These are phyloP conservation scores for Musca domestica DNA, from an alignment of 1,140 invertebrate genomes.

Conservation along the genomic window DNA sequence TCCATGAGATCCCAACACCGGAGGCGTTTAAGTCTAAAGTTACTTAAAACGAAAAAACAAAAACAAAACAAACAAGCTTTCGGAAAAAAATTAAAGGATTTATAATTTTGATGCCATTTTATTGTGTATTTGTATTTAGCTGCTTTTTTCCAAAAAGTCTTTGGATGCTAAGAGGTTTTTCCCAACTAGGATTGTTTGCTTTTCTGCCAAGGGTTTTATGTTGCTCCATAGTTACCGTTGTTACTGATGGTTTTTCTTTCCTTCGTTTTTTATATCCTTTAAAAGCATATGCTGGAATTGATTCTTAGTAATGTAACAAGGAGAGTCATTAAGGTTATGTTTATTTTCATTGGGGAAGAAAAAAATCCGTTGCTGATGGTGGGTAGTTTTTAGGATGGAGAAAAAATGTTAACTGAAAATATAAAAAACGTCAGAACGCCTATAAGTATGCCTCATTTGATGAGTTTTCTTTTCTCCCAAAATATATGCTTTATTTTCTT, in stretches of 20 bases:
- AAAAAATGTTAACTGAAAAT: no score
- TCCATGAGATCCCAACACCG: not conserved
- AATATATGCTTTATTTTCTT: not conserved
- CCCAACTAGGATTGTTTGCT: not conserved
- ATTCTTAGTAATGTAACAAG: no score
- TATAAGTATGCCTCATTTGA: no score
- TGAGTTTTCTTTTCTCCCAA: not conserved
- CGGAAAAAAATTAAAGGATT: slow-evolving; percentile 22
- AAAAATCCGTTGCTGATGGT: no score
- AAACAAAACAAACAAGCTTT: not conserved
- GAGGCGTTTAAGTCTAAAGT: slow-evolving; percentile 1
- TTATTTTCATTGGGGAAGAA: no score
- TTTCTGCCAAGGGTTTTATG: not conserved
- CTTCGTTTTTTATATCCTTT: no score
- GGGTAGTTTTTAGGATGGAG: no score
- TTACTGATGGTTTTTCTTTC: not conserved
- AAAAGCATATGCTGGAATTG: no score
- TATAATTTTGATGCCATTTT: slow-evolving; percentile 32
- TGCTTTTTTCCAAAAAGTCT: not conserved
- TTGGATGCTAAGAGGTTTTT: not conserved
- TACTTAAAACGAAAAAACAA: not conserved
- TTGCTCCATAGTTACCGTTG: not conserved
- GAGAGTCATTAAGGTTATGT: no score
- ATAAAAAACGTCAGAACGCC: no score
- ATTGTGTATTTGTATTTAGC: slow-evolving; percentile 35